A percentile compares a stretch with the other conserved stretches of the same genome.
These are phyloP conservation scores for Myotis davidii DNA, from an alignment of 2,113 vertebrate species.

Conservation along the genomic window DNA sequence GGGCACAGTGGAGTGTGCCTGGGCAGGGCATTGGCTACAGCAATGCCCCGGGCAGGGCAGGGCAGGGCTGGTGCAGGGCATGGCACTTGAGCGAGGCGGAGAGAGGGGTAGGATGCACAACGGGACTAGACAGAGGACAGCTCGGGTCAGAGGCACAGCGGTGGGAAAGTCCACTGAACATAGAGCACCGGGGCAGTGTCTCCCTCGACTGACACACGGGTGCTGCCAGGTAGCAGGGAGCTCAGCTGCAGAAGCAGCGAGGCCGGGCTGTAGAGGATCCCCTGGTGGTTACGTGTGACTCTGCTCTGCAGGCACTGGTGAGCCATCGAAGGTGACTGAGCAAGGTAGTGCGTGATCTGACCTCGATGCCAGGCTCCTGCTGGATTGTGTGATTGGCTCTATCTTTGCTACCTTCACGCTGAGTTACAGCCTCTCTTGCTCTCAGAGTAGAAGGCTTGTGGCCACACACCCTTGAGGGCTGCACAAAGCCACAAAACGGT, in stretches of 20 bases:
- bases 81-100: neutral
- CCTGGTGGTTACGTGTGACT: too few species aligned
- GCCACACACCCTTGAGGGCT: neutral
- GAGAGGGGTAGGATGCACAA: neutral
- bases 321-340: neutral
- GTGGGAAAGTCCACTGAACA: neutral
- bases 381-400: fast-evolving
- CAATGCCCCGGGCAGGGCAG: neutral
- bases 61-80: neutral
- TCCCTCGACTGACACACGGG: fast-evolving
- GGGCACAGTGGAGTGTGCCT: too few species aligned
- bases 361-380: neutral
- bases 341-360: neutral
- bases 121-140: neutral
- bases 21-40: neutral
- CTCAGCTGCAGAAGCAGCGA: neutral
- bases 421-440: too few species aligned
- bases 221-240: neutral
- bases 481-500: neutral
- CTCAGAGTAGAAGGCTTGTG: neutral
- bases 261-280: fast-evolving
- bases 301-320: neutral
- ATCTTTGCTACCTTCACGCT: too few species aligned
- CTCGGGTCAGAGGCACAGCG: fast-evolving
- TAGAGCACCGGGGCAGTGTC: neutral